Conservation (phyloP, 2,113 vertebrate species). For the Odocoileus hemionus region DNA sequence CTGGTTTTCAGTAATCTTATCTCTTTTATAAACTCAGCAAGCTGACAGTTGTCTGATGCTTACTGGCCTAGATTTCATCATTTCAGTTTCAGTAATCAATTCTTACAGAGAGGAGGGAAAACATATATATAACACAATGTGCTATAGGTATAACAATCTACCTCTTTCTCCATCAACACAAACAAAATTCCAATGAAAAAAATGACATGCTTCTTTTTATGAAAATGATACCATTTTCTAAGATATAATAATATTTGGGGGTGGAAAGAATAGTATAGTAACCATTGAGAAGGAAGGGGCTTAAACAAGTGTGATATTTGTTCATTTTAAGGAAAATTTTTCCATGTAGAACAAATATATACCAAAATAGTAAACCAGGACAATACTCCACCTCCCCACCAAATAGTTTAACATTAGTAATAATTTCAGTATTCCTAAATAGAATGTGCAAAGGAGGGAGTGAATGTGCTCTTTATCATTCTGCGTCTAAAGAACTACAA, state of each 20-base stretch:
- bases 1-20: background rate
- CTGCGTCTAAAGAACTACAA: background rate
- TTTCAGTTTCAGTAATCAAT: background rate
- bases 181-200: background rate
- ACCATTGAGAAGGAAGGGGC: background rate
- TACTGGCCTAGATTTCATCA: constrained; percentile 27
- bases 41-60: background rate
- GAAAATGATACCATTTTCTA: background rate
- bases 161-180: background rate
- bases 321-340: background rate
- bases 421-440: background rate
- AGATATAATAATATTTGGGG: background rate
- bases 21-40: constrained; percentile 6
- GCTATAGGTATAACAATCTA: background rate
- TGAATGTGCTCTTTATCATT: background rate
- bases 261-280: background rate
- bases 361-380: background rate
- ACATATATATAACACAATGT: background rate
- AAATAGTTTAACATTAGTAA: background rate
- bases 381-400: background rate
- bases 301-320: background rate
- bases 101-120: background rate
- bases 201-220: background rate
- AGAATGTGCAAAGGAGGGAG: background rate
- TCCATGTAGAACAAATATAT: background rate